phyloP scores from a whole-genome alignment of 1,140 invertebrate genomes.

The Bombus waltoni region DNA sequence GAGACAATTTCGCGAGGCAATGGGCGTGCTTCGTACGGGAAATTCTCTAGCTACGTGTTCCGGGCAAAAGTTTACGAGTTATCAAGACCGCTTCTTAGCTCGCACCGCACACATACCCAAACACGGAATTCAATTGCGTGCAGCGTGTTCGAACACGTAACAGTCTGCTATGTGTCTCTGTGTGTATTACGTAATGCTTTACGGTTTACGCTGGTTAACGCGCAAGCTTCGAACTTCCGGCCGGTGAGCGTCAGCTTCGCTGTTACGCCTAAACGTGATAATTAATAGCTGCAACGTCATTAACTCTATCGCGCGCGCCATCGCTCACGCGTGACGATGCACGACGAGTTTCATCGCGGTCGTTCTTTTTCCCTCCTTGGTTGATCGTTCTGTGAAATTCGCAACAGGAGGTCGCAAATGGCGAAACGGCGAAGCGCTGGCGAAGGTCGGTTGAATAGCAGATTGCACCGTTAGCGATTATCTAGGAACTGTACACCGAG shows the following conservation, averaged over 20 bases:
- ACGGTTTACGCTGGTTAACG: too few species aligned
- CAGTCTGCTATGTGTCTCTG: neutral
- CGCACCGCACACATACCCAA: neutral
- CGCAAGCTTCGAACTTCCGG: neutral
- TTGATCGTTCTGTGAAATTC: slow-evolving; percentile 9
- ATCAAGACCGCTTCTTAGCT: neutral
- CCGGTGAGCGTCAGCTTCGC: neutral
- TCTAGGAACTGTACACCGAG: slow-evolving; percentile 20
- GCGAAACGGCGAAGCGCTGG: neutral
- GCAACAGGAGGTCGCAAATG: neutral
- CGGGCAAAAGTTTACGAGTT: neutral
- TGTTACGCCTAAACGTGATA: slow-evolving; percentile 1
- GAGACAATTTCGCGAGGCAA: neutral
- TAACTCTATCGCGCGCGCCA: slow-evolving; percentile 1
- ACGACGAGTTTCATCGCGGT: neutral
- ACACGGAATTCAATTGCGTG: slow-evolving; percentile 26
- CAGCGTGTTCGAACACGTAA: neutral
- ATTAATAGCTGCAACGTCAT: slow-evolving; percentile 37
- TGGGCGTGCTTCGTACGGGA: neutral
- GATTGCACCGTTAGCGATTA: slow-evolving; percentile 50
- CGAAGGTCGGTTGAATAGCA: slow-evolving; percentile 50
- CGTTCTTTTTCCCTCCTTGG: neutral
- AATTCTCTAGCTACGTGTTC: slow-evolving; percentile 9
- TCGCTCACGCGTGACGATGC: neutral
- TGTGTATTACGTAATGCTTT: neutral